phyloP scores from a whole-genome alignment of 2,888 invertebrate species.

The Rhagonycha fulva region DNA sequence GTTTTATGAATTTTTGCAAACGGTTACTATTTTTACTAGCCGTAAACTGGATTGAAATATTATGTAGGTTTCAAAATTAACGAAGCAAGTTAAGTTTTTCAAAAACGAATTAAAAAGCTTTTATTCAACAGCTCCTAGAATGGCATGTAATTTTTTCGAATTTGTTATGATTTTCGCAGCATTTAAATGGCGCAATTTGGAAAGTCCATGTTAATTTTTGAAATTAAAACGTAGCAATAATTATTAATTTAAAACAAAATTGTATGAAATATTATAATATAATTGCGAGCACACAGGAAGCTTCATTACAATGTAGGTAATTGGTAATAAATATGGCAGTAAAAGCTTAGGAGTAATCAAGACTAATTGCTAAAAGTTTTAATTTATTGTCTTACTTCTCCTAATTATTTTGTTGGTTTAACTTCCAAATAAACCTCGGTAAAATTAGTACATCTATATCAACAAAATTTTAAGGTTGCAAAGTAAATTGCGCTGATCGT shows the following conservation, averaged over 20 bases:
- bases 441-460: constrained; percentile 3
- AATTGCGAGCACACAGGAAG: not conserved
- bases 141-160: too few species aligned
- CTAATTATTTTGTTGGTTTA: constrained; percentile 17
- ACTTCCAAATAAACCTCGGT: constrained; percentile 8
- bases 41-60: not conserved
- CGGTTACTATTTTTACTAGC: not conserved
- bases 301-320: constrained; percentile 7
- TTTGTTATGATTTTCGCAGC: too few species aligned
- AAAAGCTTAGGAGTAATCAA: constrained; percentile 13
- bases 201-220: not conserved
- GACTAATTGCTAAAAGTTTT: constrained; percentile 22
- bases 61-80: not conserved
- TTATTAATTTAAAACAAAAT: not conserved
- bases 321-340: constrained; percentile 18
- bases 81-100: not conserved
- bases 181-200: not conserved
- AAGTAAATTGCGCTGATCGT: not conserved
- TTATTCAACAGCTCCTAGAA: too few species aligned
- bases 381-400: constrained; percentile 18
- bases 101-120: too few species aligned
- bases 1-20: not conserved
- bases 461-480: not conserved
- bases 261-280: not conserved
- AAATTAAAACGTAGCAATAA: not conserved